Evolutionary conservation across 2,797 vertebrate genomes (phyloP).

Genomic region (Eurystomus glaucurus): DNA sequence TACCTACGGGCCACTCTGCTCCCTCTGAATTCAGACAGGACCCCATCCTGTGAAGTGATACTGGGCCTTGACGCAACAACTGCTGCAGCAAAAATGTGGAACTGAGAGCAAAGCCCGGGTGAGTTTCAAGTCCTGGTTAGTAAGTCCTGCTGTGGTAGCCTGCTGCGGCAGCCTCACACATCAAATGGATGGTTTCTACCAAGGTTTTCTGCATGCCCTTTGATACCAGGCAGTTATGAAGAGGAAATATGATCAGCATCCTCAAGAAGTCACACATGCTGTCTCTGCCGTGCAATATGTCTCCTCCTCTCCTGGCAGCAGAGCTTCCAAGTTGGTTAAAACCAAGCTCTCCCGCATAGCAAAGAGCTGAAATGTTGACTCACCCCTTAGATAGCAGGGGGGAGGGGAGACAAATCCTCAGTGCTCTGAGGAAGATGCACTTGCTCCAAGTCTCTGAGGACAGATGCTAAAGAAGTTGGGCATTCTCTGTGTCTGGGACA

Average conservation of each 20-base stretch:
- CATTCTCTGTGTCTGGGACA: conserved; percentile 12
- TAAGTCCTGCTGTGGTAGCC: neutral
- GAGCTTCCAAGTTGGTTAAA: neutral
- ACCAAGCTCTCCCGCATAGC: neutral
- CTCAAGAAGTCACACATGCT: neutral
- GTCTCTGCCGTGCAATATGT: accelerated
- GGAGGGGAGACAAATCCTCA: neutral
- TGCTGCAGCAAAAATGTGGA: conserved; percentile 35
- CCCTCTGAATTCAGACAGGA: neutral
- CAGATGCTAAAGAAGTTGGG: neutral
- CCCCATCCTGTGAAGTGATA: neutral
- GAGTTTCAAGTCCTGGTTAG: neutral
- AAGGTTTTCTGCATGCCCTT: neutral
- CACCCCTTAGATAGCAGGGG: neutral
- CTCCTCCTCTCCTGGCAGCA: neutral
- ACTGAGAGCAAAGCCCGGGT: conserved; percentile 15
- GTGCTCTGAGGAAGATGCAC: neutral
- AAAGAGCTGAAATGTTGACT: neutral
- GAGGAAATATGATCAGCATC: neutral
- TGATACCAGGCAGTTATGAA: neutral
- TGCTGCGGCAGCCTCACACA: neutral
- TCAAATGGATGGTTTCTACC: neutral
- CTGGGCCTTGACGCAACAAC: neutral
- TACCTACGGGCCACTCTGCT: neutral
- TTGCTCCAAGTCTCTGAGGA: neutral